Conservation (phyloP, 2,113 vertebrate species). For the Odocoileus virginianus region DNA sequence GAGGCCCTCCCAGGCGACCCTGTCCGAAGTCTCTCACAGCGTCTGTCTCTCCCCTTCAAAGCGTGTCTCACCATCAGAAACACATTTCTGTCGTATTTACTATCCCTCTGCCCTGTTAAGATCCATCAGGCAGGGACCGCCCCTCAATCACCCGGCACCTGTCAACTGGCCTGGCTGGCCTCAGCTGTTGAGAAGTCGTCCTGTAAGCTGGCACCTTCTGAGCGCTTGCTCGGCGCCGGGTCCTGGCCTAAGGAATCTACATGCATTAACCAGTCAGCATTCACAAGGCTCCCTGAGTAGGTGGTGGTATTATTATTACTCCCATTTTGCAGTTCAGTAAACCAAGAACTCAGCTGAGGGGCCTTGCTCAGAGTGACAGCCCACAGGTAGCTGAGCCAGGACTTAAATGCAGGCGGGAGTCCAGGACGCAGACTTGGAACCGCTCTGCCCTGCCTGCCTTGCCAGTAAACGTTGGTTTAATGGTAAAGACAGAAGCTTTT, state of each 20-base stretch:
- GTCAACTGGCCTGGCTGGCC: fast-evolving
- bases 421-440: not conserved
- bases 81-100: fast-evolving
- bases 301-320: fast-evolving
- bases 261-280: fast-evolving
- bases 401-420: not conserved
- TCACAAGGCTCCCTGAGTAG: fast-evolving
- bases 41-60: not conserved
- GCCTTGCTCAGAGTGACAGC: not conserved
- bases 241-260: no score
- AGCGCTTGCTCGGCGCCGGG: not conserved
- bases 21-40: not conserved
- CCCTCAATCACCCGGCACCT: no score
- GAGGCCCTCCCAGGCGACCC: not conserved
- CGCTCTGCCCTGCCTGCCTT: not conserved
- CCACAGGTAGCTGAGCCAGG: fast-evolving
- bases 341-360: not conserved
- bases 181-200: not conserved
- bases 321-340: not conserved
- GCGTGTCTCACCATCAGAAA: not conserved
- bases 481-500: not conserved
- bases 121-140: not conserved
- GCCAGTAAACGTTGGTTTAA: not conserved
- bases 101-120: not conserved
- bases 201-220: not conserved